A percentile compares a stretch with the other conserved stretches of the same genome.
These are phyloP conservation scores for Diglossa brunneiventris DNA, from an alignment of 2,113 vertebrate species.

Conservation along the genomic window DNA sequence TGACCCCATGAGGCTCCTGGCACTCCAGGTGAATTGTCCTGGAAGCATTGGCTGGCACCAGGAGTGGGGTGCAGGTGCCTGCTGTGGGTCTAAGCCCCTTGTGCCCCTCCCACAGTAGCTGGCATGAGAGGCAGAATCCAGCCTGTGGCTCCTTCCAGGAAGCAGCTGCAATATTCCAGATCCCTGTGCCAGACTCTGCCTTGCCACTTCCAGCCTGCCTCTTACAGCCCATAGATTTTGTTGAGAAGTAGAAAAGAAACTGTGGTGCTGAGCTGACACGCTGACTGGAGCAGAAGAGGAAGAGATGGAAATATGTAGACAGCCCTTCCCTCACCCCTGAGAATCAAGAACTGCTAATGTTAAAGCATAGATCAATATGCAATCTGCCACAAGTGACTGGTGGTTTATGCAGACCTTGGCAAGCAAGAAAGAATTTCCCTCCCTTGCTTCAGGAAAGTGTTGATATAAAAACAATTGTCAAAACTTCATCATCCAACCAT, in stretches of 20 bases:
- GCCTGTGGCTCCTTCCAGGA: rapidly evolving
- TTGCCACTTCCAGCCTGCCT: background rate
- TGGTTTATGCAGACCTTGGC: background rate
- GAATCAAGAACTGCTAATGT: background rate
- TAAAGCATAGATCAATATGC: background rate
- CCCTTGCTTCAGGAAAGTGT: background rate
- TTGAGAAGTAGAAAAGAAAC: background rate
- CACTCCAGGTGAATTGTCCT: background rate
- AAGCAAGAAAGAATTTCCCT: slow-evolving; percentile 6
- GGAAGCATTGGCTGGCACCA: background rate
- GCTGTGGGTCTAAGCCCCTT: background rate
- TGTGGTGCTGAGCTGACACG: background rate
- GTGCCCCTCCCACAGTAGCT: background rate
- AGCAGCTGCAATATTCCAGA: background rate
- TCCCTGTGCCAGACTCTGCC: background rate
- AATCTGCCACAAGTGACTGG: slow-evolving; percentile 9
- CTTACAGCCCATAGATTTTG: background rate
- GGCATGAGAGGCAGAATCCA: background rate
- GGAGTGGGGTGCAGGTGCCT: background rate
- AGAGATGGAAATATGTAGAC: background rate
- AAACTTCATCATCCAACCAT: background rate
- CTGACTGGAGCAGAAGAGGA: background rate
- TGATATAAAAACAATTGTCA: slow-evolving; percentile 41
- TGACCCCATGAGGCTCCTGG: background rate
- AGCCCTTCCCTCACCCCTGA: background rate